phyloP scores from a whole-genome alignment of 2,113 vertebrate species.

The Actenoides hombroni region DNA sequence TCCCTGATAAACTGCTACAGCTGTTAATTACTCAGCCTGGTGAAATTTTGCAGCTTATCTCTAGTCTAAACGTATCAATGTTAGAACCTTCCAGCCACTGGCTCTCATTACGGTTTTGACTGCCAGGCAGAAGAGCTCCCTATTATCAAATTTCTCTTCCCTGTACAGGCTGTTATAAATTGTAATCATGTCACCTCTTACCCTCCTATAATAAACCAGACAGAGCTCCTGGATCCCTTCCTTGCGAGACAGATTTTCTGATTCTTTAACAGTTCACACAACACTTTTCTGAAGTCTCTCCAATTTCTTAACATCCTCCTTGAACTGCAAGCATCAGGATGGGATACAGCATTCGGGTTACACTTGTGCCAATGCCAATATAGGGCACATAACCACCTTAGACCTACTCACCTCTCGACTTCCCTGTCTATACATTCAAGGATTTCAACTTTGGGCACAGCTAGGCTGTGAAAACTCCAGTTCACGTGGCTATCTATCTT shows the following conservation, averaged over 20 bases:
- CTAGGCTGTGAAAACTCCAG: neutral
- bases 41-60: constrained; percentile 57
- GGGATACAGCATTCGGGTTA: neutral
- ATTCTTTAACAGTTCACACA: neutral
- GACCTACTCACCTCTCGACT: neutral
- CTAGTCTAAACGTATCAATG: neutral
- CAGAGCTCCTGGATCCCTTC: neutral
- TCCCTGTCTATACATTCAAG: neutral
- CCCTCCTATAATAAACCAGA: neutral
- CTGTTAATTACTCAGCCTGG: constrained; percentile 25
- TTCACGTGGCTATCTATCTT: neutral
- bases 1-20: constrained; percentile 9
- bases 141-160: constrained; percentile 33
- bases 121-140: constrained; percentile 15
- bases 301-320: neutral
- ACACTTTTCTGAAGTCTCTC: neutral
- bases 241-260: neutral
- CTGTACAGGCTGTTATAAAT: neutral
- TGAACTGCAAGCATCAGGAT: neutral
- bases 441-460: neutral
- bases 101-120: constrained; percentile 12
- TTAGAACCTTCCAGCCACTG: constrained; percentile 6
- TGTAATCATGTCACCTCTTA: neutral
- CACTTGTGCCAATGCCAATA: neutral
- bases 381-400: neutral